Base-by-base conservation (phyloP, 2,113 vertebrate species). In the Talpa occidentalis region DNA sequence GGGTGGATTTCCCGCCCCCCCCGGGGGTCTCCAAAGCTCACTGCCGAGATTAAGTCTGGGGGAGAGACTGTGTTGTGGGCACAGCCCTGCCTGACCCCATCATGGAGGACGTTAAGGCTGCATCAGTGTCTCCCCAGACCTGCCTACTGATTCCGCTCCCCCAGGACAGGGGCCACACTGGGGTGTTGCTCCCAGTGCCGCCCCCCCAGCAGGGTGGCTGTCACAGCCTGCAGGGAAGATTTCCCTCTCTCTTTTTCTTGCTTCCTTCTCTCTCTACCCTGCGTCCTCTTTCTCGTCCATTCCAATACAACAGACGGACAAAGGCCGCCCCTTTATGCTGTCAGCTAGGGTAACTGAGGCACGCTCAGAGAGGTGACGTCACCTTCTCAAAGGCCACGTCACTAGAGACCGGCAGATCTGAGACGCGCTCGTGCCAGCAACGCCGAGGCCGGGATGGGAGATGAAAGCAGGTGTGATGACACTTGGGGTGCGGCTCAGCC, bases 321-420 rank as follows among this genome's bases (percentile, higher is more conserved):
- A 0, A 17, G 19, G 12, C 10, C 3, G 9, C 67, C 12, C n/a
- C 52, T 64, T 21, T 19, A 3, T 10, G 1, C 2, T 0, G 92
- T 81, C 56, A 54, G 32, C 40, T 6, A 35, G 69, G 59, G 37
- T 21, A 16, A 15, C 64, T 26, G 88, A 92, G 84, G 80, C 66
- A n/a, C 32, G 10, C 7, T 37, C 52, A n/a, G 26, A 37, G 28
- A 66, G 15, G n/a, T n/a, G 14, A 47, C 62, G 28, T 4, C 24
- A 6, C 35, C 30, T 40, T 28, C 59, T 54, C 8, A 10, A 10
- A 21, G 73, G 47, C 74, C 85, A 22, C 49, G 11, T 21, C 64
- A 2, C 6, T 12, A 87, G 52, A 66, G 40, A 52, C 37, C 10
- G 67, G 60, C 69, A 47, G 74, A 14, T 24, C 82, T 11, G 32